Base-by-base conservation (phyloP, 2,113 vertebrate species). In the Cyanistes caeruleus region DNA sequence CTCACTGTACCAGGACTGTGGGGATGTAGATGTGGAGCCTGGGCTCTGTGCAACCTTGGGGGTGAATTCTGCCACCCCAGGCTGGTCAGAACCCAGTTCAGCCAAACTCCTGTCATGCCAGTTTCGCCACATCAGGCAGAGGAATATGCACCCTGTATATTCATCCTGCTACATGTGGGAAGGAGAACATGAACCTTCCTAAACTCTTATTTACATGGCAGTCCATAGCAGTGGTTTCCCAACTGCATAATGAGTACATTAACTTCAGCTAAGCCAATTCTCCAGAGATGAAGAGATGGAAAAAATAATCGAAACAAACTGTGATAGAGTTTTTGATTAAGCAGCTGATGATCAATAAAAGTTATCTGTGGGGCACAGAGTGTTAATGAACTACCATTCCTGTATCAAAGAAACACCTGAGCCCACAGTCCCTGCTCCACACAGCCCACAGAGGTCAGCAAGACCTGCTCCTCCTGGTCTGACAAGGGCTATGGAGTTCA, bases 301-400 rank as follows among this genome's bases (percentile, higher is more conserved):
- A 95, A 94, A 93, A 92, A 75, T 84, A 88, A 94, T 96, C 84
- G 33, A 95, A 95, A 75, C 51, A 73, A 93, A 79, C 75, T 64
- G 60, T 80, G 91, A 94, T 81, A 96, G 94, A 87, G 92, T 74
- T 94, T 94, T 94, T 96, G 93, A 96, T 95, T 91, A 97, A 95
- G 86, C 89, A 90, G 86, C 27, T 90, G 84, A 83, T 94, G 92
- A 97, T 97, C 97, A 95, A 97, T 97, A 96, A 48, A 93, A 97
- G 90, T 84, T 94, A 87, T 90, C 88, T 95, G 86, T 15, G 9
- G 89, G 93, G 87, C 89, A 93, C 22, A 35, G 90, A 28, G 84
- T 84, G 95, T 83, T 91, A 96, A 97, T 96, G 90, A 97, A 85
- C 52, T 65, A 83, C 90, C 82, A 89, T 63, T 93, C 41, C 33